Percentiles rank a stretch among this genome's conserved stretches.
These are phyloP conservation scores for Mellilla xanthometata DNA, from an alignment of 2,888 invertebrate species.

Conservation along the genomic window DNA sequence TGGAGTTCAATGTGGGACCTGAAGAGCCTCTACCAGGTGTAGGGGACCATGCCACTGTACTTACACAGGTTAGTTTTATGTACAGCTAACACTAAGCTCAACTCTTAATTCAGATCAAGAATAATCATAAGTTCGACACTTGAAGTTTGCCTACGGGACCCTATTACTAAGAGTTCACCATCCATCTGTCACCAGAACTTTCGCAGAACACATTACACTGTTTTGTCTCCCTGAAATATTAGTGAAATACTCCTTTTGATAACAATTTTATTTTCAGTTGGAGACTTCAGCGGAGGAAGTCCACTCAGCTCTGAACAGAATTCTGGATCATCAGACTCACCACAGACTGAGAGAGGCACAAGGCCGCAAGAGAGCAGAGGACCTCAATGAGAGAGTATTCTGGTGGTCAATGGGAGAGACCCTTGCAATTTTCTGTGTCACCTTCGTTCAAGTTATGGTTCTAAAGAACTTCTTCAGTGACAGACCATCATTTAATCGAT, in stretches of 20 bases:
- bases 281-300: constrained; percentile 95
- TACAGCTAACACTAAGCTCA: no score
- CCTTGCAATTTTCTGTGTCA: constrained; percentile 90
- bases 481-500: constrained; percentile 70
- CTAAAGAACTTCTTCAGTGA: constrained; percentile 94
- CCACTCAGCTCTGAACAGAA: constrained; percentile 93
- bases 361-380: constrained; percentile 97
- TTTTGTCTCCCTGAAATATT: no score
- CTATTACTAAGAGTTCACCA: no score
- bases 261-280: constrained; percentile 85
- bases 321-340: constrained; percentile 98
- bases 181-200: no score
- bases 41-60: constrained; percentile 94
- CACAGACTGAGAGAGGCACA: constrained; percentile 97
- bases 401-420: constrained; percentile 97
- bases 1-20: constrained; percentile 98
- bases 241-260: no score
- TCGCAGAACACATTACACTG: no score
- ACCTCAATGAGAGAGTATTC: constrained; percentile 96
- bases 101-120: no score
- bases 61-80: constrained; percentile 91
- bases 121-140: no score
- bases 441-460: constrained; percentile 95
- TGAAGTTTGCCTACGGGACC: no score
- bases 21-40: constrained; percentile 92